Conservation (phyloP, 1,140 invertebrate genomes). For the Tetranychus cinnabarinus region DNA sequence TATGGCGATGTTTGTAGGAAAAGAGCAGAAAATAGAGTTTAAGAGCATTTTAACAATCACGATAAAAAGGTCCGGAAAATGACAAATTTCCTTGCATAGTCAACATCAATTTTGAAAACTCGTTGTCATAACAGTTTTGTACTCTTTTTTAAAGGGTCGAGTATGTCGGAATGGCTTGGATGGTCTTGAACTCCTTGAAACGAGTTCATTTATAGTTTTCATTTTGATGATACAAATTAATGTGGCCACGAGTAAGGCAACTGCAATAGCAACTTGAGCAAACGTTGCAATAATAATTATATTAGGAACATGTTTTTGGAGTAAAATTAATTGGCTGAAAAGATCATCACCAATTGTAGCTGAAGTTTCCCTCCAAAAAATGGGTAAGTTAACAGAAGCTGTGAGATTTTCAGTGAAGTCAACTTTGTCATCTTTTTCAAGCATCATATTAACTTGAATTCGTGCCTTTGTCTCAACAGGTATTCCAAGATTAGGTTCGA, state of each 20-base stretch:
- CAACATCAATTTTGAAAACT: background rate
- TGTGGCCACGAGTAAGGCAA: background rate
- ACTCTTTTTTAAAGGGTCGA: background rate
- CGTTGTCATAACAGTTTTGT: background rate
- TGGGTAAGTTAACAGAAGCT: background rate
- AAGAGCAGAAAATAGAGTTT: too few species aligned
- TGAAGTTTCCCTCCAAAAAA: background rate
- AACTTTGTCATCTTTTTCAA: background rate
- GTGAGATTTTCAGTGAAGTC: background rate
- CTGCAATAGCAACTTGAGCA: background rate
- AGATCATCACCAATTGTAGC: background rate
- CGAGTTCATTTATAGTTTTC: background rate
- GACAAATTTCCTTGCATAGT: too few species aligned
- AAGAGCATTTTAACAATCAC: too few species aligned
- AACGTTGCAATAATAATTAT: background rate
- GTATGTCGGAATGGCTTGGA: background rate
- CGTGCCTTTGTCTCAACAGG: conserved; percentile 8
- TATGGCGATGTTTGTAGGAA: too few species aligned
- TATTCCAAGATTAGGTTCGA: conserved; percentile 33
- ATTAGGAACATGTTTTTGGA: background rate
- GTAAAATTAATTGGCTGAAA: background rate
- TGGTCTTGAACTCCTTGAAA: too few species aligned
- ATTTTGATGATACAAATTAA: background rate
- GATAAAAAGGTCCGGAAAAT: too few species aligned
- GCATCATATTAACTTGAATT: conserved; percentile 10